A percentile compares a stretch with the other conserved stretches of the same genome.
phyloP scores from a whole-genome alignment of 1,140 invertebrate species.

The Zophobas atratus region DNA sequence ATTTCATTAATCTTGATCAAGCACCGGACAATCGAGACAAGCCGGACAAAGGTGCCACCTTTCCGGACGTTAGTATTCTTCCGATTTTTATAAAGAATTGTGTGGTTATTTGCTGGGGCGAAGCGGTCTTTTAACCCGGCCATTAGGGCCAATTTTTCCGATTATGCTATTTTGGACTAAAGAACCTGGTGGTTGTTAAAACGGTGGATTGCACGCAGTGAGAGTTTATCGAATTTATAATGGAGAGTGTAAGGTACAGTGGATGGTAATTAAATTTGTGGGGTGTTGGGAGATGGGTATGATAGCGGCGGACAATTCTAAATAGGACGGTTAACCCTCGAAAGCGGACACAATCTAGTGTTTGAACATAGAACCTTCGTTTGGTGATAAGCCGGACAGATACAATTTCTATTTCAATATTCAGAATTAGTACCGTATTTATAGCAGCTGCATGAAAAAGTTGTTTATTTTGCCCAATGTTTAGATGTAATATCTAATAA shows the following conservation, averaged over 20 bases:
- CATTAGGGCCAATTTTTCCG: background rate
- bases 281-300: background rate
- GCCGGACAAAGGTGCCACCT: constrained; percentile 6
- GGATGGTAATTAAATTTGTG: constrained; percentile 2
- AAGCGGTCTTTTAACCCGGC: background rate
- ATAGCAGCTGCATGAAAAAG: too few relatives aligned
- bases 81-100: constrained; percentile 1
- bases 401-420: too few relatives aligned
- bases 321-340: background rate
- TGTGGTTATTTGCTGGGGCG: background rate
- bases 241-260: background rate
- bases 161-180: background rate
- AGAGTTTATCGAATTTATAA: constrained; percentile 1
- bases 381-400: too few relatives aligned
- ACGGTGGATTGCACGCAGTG: background rate
- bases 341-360: background rate
- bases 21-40: background rate
- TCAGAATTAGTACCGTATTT: too few relatives aligned
- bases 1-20: constrained; percentile 42
- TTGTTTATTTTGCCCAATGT: too few relatives aligned
- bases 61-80: background rate
- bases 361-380: too few relatives aligned
- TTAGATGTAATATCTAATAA: too few relatives aligned
- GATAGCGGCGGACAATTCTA: background rate
- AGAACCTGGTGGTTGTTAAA: background rate